Base-by-base conservation (phyloP, 2,113 vertebrate genomes). In the Tylochromis polylepis region DNA sequence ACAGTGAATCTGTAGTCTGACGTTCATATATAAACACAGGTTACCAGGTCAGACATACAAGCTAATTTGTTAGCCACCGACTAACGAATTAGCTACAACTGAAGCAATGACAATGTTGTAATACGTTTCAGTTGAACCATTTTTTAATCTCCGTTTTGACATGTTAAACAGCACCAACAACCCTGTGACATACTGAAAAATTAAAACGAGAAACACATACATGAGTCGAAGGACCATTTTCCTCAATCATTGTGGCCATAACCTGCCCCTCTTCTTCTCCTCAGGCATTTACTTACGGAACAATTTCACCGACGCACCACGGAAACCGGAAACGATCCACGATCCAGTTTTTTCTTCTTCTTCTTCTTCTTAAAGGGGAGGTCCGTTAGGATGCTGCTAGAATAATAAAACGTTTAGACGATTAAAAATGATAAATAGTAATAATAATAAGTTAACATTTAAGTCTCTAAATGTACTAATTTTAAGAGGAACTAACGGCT, bases 161-260 rank as follows among this genome's bases (percentile, higher is more conserved):
- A 8, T 2, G 11, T 4, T 1, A 56, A 36, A 36, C 12, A 5
- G 2, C 4, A 5, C 1, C 3, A 70, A 56, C 2, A 29, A 29
- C 7, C 1, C 2, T 3, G 2, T 36, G 2, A 49, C 29, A 60
- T 9, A 24, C 3, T 11, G 3, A 29, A 8, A 34, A 38, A 20
- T 2, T n/a, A 20, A 51, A 16, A 1, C 31, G 3, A 55, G 4
- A 60, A 62, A 83, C 49, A 92, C 92, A 65, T 92, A 95, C 93
- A 72, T 92, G 94, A 80, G 82, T 80, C 27, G 94, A 88, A 60
- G 95, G 95, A 84, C 96, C 95, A 49, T 96, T 96, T 92, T 95
- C 95, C 31, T 96, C 95, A 29, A 94, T 94, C 88, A 90, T 94
- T 86, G 95, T 91, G 77, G 93, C 94, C 94, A 95, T 94, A 67